These are phyloP conservation scores for Cladorhizidae sp. DNA, from an alignment of 37 sponge, comb jelly and placozoan genomes.

Conservation along the genomic window DNA sequence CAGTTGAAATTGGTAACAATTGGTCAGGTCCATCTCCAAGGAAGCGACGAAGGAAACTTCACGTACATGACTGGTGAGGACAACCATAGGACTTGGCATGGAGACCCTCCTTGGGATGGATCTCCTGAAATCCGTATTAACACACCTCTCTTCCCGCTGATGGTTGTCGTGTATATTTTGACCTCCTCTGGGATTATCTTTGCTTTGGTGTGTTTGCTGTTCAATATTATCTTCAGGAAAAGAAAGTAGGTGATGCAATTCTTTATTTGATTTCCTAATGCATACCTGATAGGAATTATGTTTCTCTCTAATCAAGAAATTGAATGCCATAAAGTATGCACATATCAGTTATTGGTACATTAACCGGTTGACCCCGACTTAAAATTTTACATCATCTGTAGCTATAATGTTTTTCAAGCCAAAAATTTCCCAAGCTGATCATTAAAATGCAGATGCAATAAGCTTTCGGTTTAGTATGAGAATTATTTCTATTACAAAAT, in stretches of 20 bases:
- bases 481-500: too few relatives aligned
- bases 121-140: slow-evolving; percentile 14
- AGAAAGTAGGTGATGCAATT: slow-evolving; percentile 21
- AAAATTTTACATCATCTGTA: too few relatives aligned
- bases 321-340: too few relatives aligned
- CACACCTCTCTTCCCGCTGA: slow-evolving; percentile 34
- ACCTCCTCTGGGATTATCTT: slow-evolving; percentile 37
- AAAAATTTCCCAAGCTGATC: too few relatives aligned
- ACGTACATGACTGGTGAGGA: slow-evolving; percentile 3
- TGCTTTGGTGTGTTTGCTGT: slow-evolving; percentile 45
- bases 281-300: too few relatives aligned
- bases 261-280: too few relatives aligned
- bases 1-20: neutral
- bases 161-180: slow-evolving; percentile 14
- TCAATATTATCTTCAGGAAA: slow-evolving; percentile 48
- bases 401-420: too few relatives aligned
- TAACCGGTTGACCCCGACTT: too few relatives aligned
- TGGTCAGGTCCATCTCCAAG: neutral
- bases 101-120: slow-evolving; percentile 49
- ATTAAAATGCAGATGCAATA: too few relatives aligned
- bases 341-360: too few relatives aligned
- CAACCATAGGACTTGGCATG: neutral
- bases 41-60: neutral
- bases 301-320: too few relatives aligned
- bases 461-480: too few relatives aligned